A percentile compares a stretch with the other conserved stretches of the same genome.
phyloP scores from a whole-genome alignment of 2,797 vertebrate species.

The Alcedo atthis region DNA sequence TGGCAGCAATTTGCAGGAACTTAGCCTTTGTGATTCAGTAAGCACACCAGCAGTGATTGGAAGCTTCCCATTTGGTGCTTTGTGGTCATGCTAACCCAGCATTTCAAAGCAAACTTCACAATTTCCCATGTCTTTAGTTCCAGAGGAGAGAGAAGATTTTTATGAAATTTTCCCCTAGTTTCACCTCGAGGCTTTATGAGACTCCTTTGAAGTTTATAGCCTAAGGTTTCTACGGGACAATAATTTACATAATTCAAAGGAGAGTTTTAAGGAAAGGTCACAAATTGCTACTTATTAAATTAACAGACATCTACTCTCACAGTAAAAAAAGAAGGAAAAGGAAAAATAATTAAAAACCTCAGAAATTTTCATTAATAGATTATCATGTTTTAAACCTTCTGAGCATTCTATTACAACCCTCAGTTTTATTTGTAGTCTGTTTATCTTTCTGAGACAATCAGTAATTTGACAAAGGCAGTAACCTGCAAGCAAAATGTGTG shows the following conservation, averaged over 20 bases:
- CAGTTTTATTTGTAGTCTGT: conserved; percentile 38
- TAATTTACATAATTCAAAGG: conserved; percentile 27
- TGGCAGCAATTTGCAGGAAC: neutral
- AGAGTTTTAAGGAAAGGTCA: neutral
- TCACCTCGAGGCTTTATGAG: neutral
- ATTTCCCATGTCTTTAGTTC: conserved; percentile 28
- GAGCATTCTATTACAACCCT: neutral
- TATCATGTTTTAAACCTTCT: neutral
- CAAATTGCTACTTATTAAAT: neutral
- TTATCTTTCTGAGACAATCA: conserved; percentile 43
- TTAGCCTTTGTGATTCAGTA: conserved; percentile 34
- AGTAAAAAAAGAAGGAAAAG: neutral
- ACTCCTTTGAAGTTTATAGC: conserved; percentile 49
- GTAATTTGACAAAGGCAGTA: conserved; percentile 62
- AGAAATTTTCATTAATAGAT: neutral
- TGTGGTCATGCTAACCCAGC: conserved; percentile 6
- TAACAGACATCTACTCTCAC: neutral
- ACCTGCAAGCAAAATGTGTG: conserved; percentile 69
- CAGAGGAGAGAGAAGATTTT: neutral
- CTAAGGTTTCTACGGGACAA: neutral
- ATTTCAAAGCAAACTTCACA: conserved; percentile 51
- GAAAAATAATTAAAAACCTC: neutral
- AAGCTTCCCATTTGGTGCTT: neutral
- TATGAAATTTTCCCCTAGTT: neutral
- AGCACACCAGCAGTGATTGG: neutral